Evolutionary conservation across 2,113 vertebrate species (phyloP).

Genomic region (Thunnus maccoyii): DNA sequence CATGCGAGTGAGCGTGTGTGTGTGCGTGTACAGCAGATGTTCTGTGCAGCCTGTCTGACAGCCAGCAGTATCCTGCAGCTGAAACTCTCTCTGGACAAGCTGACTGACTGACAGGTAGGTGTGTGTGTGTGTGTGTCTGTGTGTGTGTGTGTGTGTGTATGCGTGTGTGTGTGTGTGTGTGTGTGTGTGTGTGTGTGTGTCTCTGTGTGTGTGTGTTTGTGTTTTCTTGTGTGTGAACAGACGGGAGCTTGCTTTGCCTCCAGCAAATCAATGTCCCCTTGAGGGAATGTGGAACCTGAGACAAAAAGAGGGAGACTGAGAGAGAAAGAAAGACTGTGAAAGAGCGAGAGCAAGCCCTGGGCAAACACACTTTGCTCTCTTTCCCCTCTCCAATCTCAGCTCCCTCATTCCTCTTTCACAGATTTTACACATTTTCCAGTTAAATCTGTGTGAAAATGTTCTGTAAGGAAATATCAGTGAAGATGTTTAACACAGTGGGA

Average conservation of each 20-base stretch:
- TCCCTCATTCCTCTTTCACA: constrained; percentile 9
- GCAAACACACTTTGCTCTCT: constrained; percentile 63
- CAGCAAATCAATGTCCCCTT: constrained; percentile 79
- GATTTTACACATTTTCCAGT: constrained; percentile 16
- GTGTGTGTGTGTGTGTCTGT: constrained; percentile 11
- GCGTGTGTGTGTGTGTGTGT: constrained; percentile 7
- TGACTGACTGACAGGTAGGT: constrained; percentile 66
- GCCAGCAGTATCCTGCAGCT: constrained; percentile 65
- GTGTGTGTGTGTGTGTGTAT: constrained; percentile 8
- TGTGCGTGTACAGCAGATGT: constrained; percentile 62
- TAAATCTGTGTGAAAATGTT: constrained; percentile 42
- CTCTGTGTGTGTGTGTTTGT: constrained; percentile 12
- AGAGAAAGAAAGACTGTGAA: constrained; percentile 47
- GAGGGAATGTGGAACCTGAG: constrained; percentile 72
- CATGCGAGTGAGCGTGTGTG: neutral
- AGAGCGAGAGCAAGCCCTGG: constrained; percentile 62
- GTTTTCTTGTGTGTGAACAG: constrained; percentile 57
- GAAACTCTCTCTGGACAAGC: constrained; percentile 67
- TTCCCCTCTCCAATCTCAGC: constrained; percentile 39
- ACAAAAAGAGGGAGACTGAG: constrained; percentile 64
- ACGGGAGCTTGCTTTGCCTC: constrained; percentile 72
- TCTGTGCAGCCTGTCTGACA: constrained; percentile 65
- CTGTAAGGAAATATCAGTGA: constrained; percentile 25
- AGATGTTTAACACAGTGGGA: constrained; percentile 40
- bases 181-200: constrained; percentile 22